phyloP scores from a whole-genome alignment of 2,888 invertebrate genomes.

The Halictus quadricinctus region DNA sequence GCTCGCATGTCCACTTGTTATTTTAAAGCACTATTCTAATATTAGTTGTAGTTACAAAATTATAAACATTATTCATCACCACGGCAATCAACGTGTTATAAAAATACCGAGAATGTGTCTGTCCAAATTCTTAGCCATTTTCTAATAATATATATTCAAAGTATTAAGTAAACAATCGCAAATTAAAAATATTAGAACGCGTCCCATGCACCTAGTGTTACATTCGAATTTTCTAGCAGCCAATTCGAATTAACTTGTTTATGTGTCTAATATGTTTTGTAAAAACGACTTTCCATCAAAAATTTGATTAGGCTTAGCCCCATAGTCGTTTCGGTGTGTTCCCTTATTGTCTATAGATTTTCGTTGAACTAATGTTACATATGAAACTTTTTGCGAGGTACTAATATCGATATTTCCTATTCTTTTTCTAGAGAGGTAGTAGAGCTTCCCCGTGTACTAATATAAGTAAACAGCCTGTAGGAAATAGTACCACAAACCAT shows the following conservation, averaged over 20 bases:
- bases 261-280: not conserved
- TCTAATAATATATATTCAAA: not conserved
- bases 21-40: not conserved
- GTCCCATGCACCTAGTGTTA: not conserved
- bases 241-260: not conserved
- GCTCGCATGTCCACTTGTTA: not conserved
- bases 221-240: not conserved
- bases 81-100: not conserved
- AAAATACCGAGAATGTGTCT: not conserved
- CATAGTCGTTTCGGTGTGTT: not conserved
- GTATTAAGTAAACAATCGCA: not conserved
- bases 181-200: not conserved
- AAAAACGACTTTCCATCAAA: not conserved
- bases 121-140: not conserved
- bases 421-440: slow-evolving; percentile 76
- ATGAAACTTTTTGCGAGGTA: not conserved
- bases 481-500: slow-evolving; percentile 72
- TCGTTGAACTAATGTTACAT: not conserved
- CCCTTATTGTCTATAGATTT: not conserved
- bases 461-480: slow-evolving; percentile 78
- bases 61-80: not conserved
- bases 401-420: slow-evolving; percentile 1
- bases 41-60: not conserved
- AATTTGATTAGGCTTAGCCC: not conserved
- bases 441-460: slow-evolving; percentile 81